Percentiles rank a stretch among this genome's conserved stretches.
These are phyloP conservation scores for Aspiorhynchus laticeps DNA, from an alignment of 2,113 vertebrate genomes.

Conservation along the genomic window DNA sequence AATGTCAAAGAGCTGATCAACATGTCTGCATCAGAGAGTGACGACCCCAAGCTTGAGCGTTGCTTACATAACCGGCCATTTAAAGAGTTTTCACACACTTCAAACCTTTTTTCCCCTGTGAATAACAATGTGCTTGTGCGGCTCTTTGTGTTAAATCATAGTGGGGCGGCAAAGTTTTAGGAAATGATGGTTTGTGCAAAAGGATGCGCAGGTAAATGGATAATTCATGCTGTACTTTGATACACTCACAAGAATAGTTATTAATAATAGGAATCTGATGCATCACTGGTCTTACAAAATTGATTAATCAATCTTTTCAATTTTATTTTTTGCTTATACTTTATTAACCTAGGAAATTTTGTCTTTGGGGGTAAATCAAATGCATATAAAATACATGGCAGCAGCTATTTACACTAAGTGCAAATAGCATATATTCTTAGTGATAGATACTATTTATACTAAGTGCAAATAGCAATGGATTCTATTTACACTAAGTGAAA, in stretches of 20 bases:
- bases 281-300: slow-evolving; percentile 24
- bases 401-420: too few relatives aligned
- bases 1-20: slow-evolving; percentile 10
- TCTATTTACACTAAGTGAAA: too few relatives aligned
- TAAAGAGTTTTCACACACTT: slow-evolving; percentile 54
- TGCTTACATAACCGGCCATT: slow-evolving; percentile 59
- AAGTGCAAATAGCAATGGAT: too few relatives aligned
- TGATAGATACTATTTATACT: too few relatives aligned
- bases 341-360: neutral
- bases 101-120: slow-evolving; percentile 25
- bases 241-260: neutral
- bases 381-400: neutral
- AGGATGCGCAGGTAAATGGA: slow-evolving; percentile 11
- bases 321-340: slow-evolving; percentile 2
- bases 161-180: neutral
- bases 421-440: too few relatives aligned
- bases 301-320: slow-evolving; percentile 19
- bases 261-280: neutral
- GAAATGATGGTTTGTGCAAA: neutral
- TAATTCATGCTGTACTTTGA: neutral
- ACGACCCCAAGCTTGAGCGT: slow-evolving; percentile 35
- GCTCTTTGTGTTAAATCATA: slow-evolving; percentile 14
- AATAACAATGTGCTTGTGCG: slow-evolving; percentile 42
- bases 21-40: slow-evolving; percentile 5
- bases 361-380: neutral